These are phyloP conservation scores for Sycobia sp. DNA, from an alignment of 1,140 invertebrate species.

Conservation along the genomic window DNA sequence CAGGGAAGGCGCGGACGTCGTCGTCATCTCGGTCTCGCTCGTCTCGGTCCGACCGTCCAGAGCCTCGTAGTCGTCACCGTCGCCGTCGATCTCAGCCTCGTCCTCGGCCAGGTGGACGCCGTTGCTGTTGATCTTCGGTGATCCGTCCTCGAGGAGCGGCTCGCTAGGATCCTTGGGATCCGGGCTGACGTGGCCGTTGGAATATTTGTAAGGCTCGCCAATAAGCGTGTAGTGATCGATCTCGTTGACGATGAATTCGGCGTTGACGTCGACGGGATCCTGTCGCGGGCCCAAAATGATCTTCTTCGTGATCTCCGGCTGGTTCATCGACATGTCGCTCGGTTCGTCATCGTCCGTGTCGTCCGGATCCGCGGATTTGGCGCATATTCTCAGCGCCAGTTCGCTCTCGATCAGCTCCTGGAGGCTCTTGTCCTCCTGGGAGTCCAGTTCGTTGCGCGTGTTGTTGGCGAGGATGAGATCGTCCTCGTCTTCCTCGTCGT, in stretches of 20 bases:
- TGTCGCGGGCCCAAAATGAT: conserved; percentile 44
- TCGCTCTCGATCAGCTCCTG: conserved; percentile 59
- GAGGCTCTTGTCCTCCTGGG: conserved; percentile 55
- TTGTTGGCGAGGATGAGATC: conserved; percentile 50
- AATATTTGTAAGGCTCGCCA: conserved; percentile 45
- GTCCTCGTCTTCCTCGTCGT: conserved; percentile 49
- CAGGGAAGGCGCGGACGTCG: neutral
- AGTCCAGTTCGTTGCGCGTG: conserved; percentile 47
- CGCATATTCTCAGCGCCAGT: conserved; percentile 53
- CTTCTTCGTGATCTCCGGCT: conserved; percentile 43
- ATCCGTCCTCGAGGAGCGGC: too few relatives aligned
- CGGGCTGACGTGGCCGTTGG: conserved; percentile 44
- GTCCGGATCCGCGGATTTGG: conserved; percentile 33
- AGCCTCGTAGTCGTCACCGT: conserved; percentile 33
- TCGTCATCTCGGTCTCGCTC: conserved; percentile 23
- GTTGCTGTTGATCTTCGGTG: conserved; percentile 6
- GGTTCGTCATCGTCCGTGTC: conserved; percentile 22
- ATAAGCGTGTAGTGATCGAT: conserved; percentile 46
- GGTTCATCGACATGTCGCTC: conserved; percentile 7
- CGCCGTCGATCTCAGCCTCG: conserved; percentile 34
- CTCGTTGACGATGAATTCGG: conserved; percentile 51
- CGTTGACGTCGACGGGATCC: conserved; percentile 43
- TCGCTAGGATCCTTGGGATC: neutral
- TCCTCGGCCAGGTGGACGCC: neutral
- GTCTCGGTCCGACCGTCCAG: conserved; percentile 31